These are phyloP conservation scores for Eueremaeus valkanovi DNA, from an alignment of 2,888 invertebrate species.

Conservation along the genomic window DNA sequence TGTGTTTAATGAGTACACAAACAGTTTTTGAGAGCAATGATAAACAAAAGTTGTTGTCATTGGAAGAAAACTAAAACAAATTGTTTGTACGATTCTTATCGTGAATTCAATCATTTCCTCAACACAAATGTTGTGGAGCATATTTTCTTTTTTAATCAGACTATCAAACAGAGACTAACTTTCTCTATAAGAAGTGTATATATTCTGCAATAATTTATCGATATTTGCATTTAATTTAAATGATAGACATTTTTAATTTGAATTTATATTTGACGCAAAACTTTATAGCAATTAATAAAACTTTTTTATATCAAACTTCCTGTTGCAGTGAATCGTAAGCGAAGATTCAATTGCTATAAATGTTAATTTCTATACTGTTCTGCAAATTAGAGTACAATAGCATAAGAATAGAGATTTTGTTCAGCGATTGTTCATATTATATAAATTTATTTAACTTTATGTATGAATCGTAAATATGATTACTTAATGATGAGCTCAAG, in stretches of 20 bases:
- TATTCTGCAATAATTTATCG: too few relatives aligned
- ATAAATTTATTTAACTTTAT: background rate
- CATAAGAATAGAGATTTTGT: background rate
- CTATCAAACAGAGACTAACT: too few relatives aligned
- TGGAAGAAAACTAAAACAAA: too few relatives aligned
- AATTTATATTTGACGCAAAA: background rate
- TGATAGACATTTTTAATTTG: too few relatives aligned
- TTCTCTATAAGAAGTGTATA: too few relatives aligned
- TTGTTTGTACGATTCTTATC: too few relatives aligned
- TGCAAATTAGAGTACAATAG: background rate
- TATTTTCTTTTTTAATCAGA: background rate
- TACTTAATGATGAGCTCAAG: constrained; percentile 7
- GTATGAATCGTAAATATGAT: background rate
- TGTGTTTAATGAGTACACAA: too few relatives aligned
- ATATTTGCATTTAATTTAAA: background rate
- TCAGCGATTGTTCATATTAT: background rate
- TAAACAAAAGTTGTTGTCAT: too few relatives aligned
- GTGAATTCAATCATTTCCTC: background rate
- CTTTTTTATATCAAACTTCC: background rate
- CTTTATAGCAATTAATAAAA: background rate
- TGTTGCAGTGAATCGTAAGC: background rate
- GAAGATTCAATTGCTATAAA: background rate
- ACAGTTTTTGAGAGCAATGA: too few relatives aligned
- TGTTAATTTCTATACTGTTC: background rate
- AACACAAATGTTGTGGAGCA: background rate